Base-by-base conservation (phyloP, 23 tunicate genomes). In the Diplosoma virens region DNA sequence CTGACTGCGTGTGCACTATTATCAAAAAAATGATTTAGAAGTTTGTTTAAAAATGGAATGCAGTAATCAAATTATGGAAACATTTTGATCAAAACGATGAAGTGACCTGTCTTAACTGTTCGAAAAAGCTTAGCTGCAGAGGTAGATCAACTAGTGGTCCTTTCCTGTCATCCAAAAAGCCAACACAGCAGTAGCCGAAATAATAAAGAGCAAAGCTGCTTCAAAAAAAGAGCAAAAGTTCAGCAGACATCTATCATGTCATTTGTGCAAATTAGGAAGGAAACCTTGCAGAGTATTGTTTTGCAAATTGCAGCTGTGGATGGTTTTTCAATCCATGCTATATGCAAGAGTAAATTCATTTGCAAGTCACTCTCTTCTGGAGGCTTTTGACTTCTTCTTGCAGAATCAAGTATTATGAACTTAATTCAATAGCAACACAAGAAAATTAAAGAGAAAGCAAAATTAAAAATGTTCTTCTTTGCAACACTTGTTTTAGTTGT, bases 291-390 rank as follows among this genome's bases (percentile, higher is more conserved):
- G 25, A 68, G 53, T 41, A 68, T 68, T 23, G 75, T 68, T 21
- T 68, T 53, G 21, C 75, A 68, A 36, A 52, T 68, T 21, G 75
- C 55, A 16, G 55, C 75, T 34, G 53, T 68, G 23, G 75, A 68
- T 68, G 75, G 75, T 68, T 68, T 68, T 35, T 68, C 75, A 34
- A 68, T 68, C 55, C 52, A 68, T 68, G 52, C 75, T 41, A 68
- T n/a, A 68, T 27, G 75, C 75, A 68, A 68, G 53, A 6, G 52
- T 68, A 68, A 68, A 53, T 68, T 68, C 53, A 68, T 68, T 41
- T 26, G 75, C 9, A 53, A 68, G 26, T 68, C 75, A 16, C 22
- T 68, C 25, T n/a, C 53, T 68, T 52, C 53, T 28, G 21, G 37
- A 68, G 75, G 75, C 17, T 25, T 33, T 68, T 25, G 26, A 3